Percentiles rank a stretch among this genome's conserved stretches.
These are phyloP conservation scores for Phymanthus crucifer DNA, from an alignment of 92 coral and sea anemone species.

Conservation along the genomic window DNA sequence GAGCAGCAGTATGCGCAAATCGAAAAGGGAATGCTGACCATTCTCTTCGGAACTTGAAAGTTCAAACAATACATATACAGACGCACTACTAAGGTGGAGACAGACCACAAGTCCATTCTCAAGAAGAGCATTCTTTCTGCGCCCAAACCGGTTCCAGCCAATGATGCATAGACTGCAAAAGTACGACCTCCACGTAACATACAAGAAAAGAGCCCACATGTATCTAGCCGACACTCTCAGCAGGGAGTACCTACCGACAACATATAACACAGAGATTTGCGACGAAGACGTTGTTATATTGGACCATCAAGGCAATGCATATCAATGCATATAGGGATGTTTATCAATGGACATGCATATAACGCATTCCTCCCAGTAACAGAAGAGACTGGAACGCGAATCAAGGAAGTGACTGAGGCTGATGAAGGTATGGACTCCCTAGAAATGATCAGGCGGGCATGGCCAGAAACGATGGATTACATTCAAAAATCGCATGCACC, in stretches of 20 bases:
- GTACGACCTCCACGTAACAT: neutral
- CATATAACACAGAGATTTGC: neutral
- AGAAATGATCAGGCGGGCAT: neutral
- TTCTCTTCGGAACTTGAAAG: neutral
- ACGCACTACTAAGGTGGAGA: conserved; percentile 5
- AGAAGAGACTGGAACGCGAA: conserved; percentile 3
- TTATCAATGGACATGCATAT: too few species aligned
- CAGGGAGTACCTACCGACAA: conserved; percentile 8
- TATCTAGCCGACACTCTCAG: neutral
- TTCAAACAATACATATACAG: neutral
- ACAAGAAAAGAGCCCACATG: neutral
- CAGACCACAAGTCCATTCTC: conserved; percentile 15
- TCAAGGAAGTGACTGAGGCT: conserved; percentile 6
- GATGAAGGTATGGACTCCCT: conserved; percentile 7
- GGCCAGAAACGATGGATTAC: neutral
- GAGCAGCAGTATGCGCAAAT: conserved; percentile 4
- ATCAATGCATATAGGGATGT: neutral
- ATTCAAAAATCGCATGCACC: neutral
- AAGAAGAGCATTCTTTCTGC: conserved; percentile 6
- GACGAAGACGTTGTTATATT: neutral
- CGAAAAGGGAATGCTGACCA: neutral
- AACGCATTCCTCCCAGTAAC: neutral
- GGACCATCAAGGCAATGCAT: neutral
- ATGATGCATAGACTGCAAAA: conserved; percentile 8
- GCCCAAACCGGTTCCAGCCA: conserved; percentile 2